Base-by-base conservation (phyloP, 2,113 vertebrate species). In the Setophaga coronata region DNA sequence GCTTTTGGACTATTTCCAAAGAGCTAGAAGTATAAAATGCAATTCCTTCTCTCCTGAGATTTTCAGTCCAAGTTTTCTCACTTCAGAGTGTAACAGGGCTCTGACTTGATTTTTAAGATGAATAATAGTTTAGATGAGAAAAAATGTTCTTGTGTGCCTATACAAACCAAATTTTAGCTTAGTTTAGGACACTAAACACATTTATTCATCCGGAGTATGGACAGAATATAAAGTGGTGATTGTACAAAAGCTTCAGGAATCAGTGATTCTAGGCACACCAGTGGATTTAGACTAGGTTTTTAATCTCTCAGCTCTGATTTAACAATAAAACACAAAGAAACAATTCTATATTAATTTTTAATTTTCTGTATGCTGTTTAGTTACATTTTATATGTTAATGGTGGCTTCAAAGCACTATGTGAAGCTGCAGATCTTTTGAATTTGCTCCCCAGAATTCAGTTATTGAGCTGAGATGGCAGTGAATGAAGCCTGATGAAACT, bases 151-250 rank as follows among this genome's bases (percentile, higher is more conserved):
- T 58, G 26, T 50, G 7, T 82, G 29, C 50, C 29, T 94, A n/a
- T 54, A 47, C 51, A 93, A 93, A 70, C 26, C 31, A 70, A 81
- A 74, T 88, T 92, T 83, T 84, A 90, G 24, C 54, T 80, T 65
- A 61, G 28, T 86, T 81, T 73, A 56, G 42, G 54, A 38, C 43
- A 82, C 56, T 78, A 71, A 90, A 73, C 7, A 15, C n/a, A 14
- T 90, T 83, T 73, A 71, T 90, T 82, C 43, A 29, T 81, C 47
- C 6, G 7, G 79, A 51, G 20, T 43, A 87, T 57, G 51, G 65
- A 33, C 77, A 79, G 93, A 95, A 96, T 95, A 74, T 56, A 87
- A 91, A 96, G 76, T 50, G 40, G 42, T 43, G 51, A 67, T 81
- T 71, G 56, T 64, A 80, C 76, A 92, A 94, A 90, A 90, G 67